These are phyloP conservation scores for Dolichopus griseipennis DNA, from an alignment of 2,888 invertebrate genomes.

Conservation along the genomic window DNA sequence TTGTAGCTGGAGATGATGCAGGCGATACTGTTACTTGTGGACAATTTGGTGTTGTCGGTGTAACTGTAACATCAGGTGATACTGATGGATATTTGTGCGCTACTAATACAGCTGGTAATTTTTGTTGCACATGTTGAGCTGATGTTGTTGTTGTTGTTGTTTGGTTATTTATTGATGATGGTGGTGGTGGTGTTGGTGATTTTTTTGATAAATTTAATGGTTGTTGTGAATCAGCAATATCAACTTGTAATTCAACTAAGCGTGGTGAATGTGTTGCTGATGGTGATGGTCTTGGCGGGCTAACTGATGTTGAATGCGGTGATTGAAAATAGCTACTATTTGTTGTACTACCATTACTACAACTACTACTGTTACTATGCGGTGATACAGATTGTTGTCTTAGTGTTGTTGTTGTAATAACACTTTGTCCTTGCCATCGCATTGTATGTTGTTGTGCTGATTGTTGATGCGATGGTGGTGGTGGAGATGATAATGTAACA, in stretches of 20 bases:
- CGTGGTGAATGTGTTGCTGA: constrained; percentile 41
- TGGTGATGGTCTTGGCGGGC: constrained; percentile 42
- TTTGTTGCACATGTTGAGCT: constrained; percentile 24
- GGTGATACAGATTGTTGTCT: constrained; percentile 43
- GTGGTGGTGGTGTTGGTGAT: constrained; percentile 61
- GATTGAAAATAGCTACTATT: constrained; percentile 44
- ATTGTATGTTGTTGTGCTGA: constrained; percentile 27
- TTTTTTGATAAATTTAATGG: constrained; percentile 86
- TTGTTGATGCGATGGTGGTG: constrained; percentile 27
- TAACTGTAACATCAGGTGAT: constrained; percentile 41
- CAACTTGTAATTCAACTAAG: constrained; percentile 69
- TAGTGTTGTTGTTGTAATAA: constrained; percentile 53
- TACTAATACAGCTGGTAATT: constrained; percentile 26
- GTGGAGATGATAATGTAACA: constrained; percentile 36
- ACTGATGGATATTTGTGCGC: constrained; percentile 35
- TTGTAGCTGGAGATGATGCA: constrained; percentile 14
- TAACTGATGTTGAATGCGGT: constrained; percentile 44
- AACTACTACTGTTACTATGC: constrained; percentile 32
- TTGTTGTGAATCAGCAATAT: constrained; percentile 70
- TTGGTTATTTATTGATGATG: constrained; percentile 39
- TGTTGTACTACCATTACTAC: constrained; percentile 23
- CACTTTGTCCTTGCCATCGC: constrained; percentile 46
- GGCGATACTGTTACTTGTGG: constrained; percentile 23
- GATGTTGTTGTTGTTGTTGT: constrained; percentile 8
- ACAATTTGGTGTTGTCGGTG: constrained; percentile 29